Conservation (phyloP, 2,888 invertebrate species). For the Buathra laborator region DNA sequence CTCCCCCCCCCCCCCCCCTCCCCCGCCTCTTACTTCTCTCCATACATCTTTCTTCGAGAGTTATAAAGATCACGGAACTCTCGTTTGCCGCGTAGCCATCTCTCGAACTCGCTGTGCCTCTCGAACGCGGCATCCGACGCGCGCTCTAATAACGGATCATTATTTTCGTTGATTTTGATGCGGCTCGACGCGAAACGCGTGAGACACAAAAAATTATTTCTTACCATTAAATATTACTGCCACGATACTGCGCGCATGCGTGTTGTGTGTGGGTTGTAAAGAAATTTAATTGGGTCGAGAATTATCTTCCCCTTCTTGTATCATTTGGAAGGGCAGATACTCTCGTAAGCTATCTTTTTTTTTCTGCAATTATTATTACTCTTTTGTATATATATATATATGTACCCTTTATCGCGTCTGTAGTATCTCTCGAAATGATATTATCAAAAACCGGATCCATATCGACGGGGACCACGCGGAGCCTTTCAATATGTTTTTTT, state of each 20-base stretch:
- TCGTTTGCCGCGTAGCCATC: conserved; percentile 24
- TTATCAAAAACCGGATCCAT: conserved; percentile 48
- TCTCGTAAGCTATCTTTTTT: conserved; percentile 29
- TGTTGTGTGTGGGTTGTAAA: conserved; percentile 30
- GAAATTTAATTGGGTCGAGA: conserved; percentile 62
- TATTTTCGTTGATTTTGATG: conserved; percentile 70
- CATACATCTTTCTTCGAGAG: conserved; percentile 46
- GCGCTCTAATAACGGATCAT: conserved; percentile 69
- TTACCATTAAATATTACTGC: conserved; percentile 66
- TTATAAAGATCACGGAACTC: conserved; percentile 59
- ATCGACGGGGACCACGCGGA: conserved; percentile 22
- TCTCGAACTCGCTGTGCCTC: conserved; percentile 13
- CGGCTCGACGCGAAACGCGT: conserved; percentile 58
- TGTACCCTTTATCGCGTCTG: conserved; percentile 16
- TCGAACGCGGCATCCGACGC: conserved; percentile 19
- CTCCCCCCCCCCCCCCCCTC: too few relatives aligned
- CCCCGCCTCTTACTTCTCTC: not conserved
- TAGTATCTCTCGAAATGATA: conserved; percentile 43
- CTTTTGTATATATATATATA: not conserved
- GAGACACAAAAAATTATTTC: conserved; percentile 60
- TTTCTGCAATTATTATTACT: conserved; percentile 57
- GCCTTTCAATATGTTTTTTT: conserved; percentile 6
- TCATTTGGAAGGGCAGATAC: conserved; percentile 30
- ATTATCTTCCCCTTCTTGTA: conserved; percentile 33
- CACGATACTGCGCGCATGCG: conserved; percentile 11